Conservation (phyloP, 2,113 vertebrate species). For the Anhinga rufa region DNA sequence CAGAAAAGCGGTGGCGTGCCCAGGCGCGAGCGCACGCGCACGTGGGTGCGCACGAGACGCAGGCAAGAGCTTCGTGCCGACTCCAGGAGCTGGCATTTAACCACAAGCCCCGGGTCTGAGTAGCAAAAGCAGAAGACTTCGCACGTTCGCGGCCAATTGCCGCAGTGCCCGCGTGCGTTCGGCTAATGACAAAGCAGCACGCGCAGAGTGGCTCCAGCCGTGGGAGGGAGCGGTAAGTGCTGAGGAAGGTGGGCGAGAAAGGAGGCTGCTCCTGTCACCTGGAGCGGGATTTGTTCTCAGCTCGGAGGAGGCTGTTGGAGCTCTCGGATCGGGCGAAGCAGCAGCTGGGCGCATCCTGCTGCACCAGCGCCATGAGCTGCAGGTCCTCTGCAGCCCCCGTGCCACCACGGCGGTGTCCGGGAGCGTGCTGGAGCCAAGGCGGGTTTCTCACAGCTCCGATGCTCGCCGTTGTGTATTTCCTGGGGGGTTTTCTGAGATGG, state of each 20-base stretch:
- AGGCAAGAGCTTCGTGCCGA: no score
- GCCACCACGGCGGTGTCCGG: not conserved
- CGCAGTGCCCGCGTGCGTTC: not conserved
- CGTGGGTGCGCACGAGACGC: no score
- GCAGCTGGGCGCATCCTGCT: not conserved
- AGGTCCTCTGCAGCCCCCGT: not conserved
- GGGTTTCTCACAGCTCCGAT: not conserved
- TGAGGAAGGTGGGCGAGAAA: not conserved
- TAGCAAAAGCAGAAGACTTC: not conserved
- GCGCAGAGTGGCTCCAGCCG: no score
- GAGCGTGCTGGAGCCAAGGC: not conserved
- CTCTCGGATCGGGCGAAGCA: not conserved
- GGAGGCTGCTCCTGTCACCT: not conserved
- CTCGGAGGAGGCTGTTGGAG: not conserved
- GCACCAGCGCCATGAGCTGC: not conserved
- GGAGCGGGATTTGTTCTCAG: not conserved
- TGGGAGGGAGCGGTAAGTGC: not conserved
- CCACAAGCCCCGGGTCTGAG: not conserved
- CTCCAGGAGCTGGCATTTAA: not conserved
- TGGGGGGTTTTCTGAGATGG: not conserved
- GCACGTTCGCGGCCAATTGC: not conserved
- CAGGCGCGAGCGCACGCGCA: rapidly evolving
- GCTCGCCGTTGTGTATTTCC: not conserved
- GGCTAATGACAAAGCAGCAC: not conserved
- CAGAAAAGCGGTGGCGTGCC: not conserved